Evolutionary conservation across 23 tunicate genomes (phyloP).

Genomic region (Trididemnum nubilum): DNA sequence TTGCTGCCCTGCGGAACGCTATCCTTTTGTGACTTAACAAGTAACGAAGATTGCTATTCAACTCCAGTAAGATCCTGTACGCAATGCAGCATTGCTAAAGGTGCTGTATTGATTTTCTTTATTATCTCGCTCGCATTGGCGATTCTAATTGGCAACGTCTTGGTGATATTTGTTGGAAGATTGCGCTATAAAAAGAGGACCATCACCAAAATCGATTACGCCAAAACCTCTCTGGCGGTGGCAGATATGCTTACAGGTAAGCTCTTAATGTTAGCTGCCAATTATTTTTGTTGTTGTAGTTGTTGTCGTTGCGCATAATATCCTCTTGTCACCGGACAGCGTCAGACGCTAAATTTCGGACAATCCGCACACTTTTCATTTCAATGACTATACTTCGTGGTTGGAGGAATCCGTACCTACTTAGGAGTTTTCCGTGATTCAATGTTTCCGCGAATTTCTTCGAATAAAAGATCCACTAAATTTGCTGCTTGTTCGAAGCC

Average conservation of each 20-base stretch:
- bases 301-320: too few species aligned
- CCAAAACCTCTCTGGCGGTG: slow-evolving; percentile 19
- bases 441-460: too few species aligned
- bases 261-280: neutral
- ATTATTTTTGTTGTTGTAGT: too few species aligned
- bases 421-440: too few species aligned
- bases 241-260: slow-evolving; percentile 39
- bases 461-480: too few species aligned
- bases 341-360: too few species aligned
- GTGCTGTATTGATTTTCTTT: neutral
- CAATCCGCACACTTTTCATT: too few species aligned
- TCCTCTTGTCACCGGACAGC: too few species aligned
- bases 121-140: neutral
- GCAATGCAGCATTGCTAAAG: neutral
- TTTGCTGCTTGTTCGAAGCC: too few species aligned
- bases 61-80: neutral
- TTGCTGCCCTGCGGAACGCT: neutral
- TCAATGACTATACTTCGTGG: too few species aligned
- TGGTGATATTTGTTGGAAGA: slow-evolving; percentile 7
- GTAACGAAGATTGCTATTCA: neutral
- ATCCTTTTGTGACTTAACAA: neutral
- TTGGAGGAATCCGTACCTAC: too few species aligned
- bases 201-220: neutral
- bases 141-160: slow-evolving; percentile 18
- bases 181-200: neutral